Percentiles rank a stretch among this genome's conserved stretches.
phyloP scores from a whole-genome alignment of 2,888 invertebrate genomes.

The Aplocera efformata region DNA sequence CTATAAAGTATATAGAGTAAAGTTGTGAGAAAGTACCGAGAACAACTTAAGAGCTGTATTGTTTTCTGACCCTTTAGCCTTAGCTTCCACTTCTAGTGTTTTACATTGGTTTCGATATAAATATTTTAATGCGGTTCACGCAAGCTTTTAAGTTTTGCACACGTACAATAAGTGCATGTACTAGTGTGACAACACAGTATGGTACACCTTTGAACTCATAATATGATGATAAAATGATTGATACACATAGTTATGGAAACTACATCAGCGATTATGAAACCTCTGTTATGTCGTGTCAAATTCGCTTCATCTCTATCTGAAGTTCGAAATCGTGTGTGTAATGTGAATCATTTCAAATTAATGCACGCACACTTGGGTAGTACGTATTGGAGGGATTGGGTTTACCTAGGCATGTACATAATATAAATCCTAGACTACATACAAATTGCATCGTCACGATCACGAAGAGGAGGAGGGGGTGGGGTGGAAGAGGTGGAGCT shows the following conservation, averaged over 20 bases:
- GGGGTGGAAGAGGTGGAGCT: constrained; percentile 39
- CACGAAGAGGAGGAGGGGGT: constrained; percentile 35
- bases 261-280: no score
- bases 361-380: not conserved
- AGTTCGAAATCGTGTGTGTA: no score
- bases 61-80: constrained; percentile 8
- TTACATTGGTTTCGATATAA: constrained; percentile 3
- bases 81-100: constrained; percentile 4
- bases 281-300: no score
- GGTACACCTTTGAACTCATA: no score
- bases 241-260: no score
- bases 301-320: no score
- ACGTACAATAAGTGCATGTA: no score
- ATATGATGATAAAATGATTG: no score
- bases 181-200: no score
- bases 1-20: constrained; percentile 6
- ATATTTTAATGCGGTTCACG: no score
- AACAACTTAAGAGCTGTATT: constrained; percentile 5
- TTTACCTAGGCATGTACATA: constrained; percentile 10
- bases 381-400: constrained; percentile 1
- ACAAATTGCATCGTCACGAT: constrained; percentile 43
- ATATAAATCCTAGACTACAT: constrained; percentile 36
- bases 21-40: constrained; percentile 7
- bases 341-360: no score
- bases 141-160: no score